Conservation (phyloP, 2,113 vertebrate species). For the Pongo pygmaeus region DNA sequence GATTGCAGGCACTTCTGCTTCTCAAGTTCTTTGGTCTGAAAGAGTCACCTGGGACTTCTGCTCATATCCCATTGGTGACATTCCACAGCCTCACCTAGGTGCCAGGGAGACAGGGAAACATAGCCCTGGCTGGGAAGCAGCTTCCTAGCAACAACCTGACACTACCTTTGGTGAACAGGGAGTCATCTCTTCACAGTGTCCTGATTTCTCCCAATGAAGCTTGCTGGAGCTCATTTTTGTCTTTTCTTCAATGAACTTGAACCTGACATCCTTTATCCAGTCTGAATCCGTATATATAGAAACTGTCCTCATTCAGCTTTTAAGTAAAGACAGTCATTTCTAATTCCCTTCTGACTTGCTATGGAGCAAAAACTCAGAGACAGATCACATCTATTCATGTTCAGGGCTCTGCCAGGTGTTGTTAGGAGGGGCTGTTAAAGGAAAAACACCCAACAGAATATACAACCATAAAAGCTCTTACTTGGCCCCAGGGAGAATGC, state of each 20-base stretch:
- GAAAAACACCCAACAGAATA: not conserved
- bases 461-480: constrained; percentile 36
- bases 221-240: not conserved
- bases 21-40: not conserved
- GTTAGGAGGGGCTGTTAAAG: not conserved
- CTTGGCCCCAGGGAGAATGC: not conserved
- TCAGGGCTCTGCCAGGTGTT: not conserved
- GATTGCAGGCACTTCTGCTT: not conserved
- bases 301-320: not conserved
- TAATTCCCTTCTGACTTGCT: not conserved
- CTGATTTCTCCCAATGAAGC: not conserved
- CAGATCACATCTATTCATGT: not conserved
- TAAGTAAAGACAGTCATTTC: not conserved
- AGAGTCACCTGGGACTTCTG: not conserved
- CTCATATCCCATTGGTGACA: too few species aligned
- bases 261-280: not conserved
- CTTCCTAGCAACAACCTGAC: fast-evolving
- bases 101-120: not conserved
- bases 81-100: fast-evolving
- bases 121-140: not conserved
- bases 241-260: not conserved
- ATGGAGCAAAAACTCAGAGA: not conserved
- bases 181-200: not conserved
- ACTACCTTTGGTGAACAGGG: not conserved
- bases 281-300: not conserved